Evolutionary conservation across 2,888 invertebrate genomes (phyloP).

Genomic region (Lacanobia oleracea): DNA sequence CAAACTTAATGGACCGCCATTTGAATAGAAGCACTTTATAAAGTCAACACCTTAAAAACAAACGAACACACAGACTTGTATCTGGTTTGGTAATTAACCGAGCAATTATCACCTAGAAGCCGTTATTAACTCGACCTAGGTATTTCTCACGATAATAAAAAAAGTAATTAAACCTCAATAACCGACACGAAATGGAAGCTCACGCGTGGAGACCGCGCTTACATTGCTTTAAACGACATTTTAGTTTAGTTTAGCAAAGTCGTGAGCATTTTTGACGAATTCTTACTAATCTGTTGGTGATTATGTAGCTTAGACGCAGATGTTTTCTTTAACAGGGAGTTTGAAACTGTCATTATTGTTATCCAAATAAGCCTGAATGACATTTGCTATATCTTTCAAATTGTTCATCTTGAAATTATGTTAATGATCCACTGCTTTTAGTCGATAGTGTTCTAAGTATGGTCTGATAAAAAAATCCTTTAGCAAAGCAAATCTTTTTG

Average conservation of each 20-base stretch:
- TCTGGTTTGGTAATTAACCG: constrained; percentile 65
- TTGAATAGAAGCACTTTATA: constrained; percentile 60
- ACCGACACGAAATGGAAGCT: constrained; percentile 60
- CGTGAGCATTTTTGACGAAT: constrained; percentile 51
- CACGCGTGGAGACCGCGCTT: constrained; percentile 46
- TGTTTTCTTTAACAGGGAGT: constrained; percentile 34
- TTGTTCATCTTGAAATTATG: neutral
- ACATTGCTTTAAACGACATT: constrained; percentile 46
- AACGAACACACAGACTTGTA: constrained; percentile 53
- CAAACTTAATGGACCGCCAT: constrained; percentile 60
- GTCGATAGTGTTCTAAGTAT: neutral
- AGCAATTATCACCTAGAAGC: constrained; percentile 71
- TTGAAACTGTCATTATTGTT: constrained; percentile 19
- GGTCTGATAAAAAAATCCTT: neutral
- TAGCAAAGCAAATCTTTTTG: constrained; percentile 25
- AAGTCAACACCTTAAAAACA: constrained; percentile 64
- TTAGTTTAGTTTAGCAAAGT: constrained; percentile 25
- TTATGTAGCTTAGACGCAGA: constrained; percentile 49
- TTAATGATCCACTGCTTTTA: neutral
- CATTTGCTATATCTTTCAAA: neutral
- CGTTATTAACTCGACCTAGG: constrained; percentile 67
- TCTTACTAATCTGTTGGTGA: constrained; percentile 47
- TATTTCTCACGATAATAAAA: constrained; percentile 72
- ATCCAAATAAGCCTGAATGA: constrained; percentile 16
- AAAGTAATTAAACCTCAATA: constrained; percentile 67